Conservation (phyloP, 2,113 vertebrate genomes). For the Oncorhynchus keta region DNA sequence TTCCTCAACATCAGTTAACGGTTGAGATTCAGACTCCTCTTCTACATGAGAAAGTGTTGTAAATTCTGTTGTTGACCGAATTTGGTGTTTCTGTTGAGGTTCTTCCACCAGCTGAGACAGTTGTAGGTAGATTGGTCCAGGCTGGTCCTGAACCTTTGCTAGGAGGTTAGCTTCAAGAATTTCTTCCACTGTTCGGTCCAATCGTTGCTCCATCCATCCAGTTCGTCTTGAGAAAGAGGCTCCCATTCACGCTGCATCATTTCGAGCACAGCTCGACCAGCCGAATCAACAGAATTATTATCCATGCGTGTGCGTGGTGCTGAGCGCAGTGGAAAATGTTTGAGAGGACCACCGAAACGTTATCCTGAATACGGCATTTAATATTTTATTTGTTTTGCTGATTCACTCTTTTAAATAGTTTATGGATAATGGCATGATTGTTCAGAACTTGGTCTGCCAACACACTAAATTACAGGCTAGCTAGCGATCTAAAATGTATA, state of each 20-base stretch:
- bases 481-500: no score
- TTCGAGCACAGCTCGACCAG: slow-evolving; percentile 66
- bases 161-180: slow-evolving; percentile 68
- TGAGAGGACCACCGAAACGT: no score
- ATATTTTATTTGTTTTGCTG: no score
- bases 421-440: no score
- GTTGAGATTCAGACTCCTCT: not conserved
- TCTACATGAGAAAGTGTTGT: slow-evolving; percentile 1
- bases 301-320: slow-evolving; percentile 26
- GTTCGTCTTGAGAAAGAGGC: slow-evolving; percentile 64
- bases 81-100: slow-evolving; percentile 4
- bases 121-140: slow-evolving; percentile 16
- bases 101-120: slow-evolving; percentile 15
- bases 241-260: slow-evolving; percentile 73
- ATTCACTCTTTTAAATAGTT: no score
- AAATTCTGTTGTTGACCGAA: not conserved
- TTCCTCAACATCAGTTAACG: slow-evolving; percentile 13
- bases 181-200: slow-evolving; percentile 72
- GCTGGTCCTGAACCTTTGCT: slow-evolving; percentile 21
- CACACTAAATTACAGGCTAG: no score
- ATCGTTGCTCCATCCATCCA: slow-evolving; percentile 71
- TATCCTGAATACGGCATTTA: no score
- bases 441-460: no score
- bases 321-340: no score
- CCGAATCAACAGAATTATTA: slow-evolving; percentile 41